phyloP scores from a whole-genome alignment of 1,140 invertebrate species.

The Hycleus cichorii region DNA sequence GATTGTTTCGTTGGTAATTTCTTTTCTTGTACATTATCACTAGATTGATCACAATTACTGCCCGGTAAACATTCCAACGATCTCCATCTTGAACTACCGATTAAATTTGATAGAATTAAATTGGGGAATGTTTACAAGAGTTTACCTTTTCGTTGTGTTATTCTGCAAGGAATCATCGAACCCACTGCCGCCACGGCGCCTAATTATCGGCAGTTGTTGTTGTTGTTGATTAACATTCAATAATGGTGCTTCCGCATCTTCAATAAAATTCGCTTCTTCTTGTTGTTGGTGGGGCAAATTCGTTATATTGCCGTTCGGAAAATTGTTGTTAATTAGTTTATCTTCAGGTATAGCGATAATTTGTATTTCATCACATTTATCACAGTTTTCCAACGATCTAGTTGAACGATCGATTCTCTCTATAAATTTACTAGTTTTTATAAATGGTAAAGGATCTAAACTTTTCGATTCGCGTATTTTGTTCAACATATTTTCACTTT shows the following conservation, averaged over 20 bases:
- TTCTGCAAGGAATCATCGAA: constrained; percentile 29
- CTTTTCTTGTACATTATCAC: constrained; percentile 44
- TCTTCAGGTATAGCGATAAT: constrained; percentile 42
- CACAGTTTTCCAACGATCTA: constrained; percentile 40
- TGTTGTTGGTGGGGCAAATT: constrained; percentile 24
- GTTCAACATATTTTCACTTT: constrained; percentile 35
- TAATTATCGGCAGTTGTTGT: constrained; percentile 13
- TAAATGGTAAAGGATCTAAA: constrained; percentile 44
- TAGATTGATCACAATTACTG: constrained; percentile 31
- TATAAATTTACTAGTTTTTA: constrained; percentile 27
- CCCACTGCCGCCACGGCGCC: constrained; percentile 31
- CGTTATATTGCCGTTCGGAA: constrained; percentile 48
- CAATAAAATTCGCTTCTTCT: constrained; percentile 31
- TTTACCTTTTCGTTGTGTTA: constrained; percentile 43
- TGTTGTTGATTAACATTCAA: constrained; percentile 34
- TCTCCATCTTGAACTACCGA: constrained; percentile 52
- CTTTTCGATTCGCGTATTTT: constrained; percentile 45
- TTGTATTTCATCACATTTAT: constrained; percentile 39
- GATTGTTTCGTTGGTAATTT: constrained; percentile 45
- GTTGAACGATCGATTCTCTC: constrained; percentile 29
- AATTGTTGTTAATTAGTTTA: constrained; percentile 49
- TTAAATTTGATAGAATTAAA: neutral
- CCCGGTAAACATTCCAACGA: constrained; percentile 62
- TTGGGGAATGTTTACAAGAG: neutral
- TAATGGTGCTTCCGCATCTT: constrained; percentile 49